Evolutionary conservation across 1,140 invertebrate genomes (phyloP), one percentile per base, ranked within the genome.

Genomic region (Danaus plexippus): DNA sequence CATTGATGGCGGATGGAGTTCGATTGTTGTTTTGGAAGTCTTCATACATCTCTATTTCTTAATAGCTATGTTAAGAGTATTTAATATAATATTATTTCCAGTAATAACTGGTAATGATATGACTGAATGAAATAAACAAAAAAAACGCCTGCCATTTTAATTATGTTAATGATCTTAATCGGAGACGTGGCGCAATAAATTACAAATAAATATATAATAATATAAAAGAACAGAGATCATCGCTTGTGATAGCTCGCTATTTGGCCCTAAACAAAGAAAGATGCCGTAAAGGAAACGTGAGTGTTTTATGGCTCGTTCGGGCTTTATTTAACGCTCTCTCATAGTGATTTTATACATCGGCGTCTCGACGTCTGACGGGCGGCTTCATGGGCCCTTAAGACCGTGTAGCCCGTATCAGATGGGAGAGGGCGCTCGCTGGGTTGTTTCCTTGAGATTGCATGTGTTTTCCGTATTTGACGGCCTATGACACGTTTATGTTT

Each of bases 301-400:
- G 73, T 77, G 73, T 74, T 78, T 78, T 78, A 78, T 69, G 44
- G 59, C 22, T 60, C 69, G 64, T 73, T 68, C 69, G 65, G 72
- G 73, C 64, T 74, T 75, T 78, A 76, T 74, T 78, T 75, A 74
- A 78, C 75, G 73, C 66, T 61, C 64, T 50, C 66, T 59, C 69
- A 69, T 75, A 75, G 63, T 64, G 73, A 77, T 77, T 77, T 75
- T 77, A 77, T 75, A 69, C 73, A 65, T 64, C 64, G 67, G 66
- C 64, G 69, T 66, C 63, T 66, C 59, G 61, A 58, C 67, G 66
- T 66, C 65, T 67, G 63, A 64, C 61, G 64, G 61, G 66, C 54
- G 55, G 58, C 51, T 61, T 69, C 64, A 69, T 63, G 64, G 61
- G 58, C 66, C 67, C 66, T 71, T 70, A 70, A 67, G 65, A 58